Evolutionary conservation across 2,888 invertebrate genomes (phyloP).

Genomic region (Oscheius sp.): DNA sequence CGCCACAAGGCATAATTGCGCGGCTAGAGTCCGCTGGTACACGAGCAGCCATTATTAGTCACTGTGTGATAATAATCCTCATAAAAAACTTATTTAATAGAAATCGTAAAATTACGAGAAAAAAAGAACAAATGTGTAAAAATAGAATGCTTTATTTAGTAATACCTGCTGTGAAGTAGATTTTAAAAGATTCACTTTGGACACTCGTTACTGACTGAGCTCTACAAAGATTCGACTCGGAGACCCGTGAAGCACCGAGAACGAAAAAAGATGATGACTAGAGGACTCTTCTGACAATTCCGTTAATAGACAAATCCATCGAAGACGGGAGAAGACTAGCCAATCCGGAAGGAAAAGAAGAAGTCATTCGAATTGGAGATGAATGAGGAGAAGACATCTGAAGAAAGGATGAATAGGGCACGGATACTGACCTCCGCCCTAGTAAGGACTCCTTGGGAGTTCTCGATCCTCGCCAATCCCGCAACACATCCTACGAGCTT

Average conservation of each 20-base stretch:
- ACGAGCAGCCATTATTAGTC: slow-evolving; percentile 1
- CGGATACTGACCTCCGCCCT: not conserved
- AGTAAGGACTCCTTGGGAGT: slow-evolving; percentile 2
- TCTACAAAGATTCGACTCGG: slow-evolving; percentile 28
- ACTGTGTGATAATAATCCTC: too few species aligned
- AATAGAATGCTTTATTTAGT: slow-evolving; percentile 4
- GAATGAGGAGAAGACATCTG: slow-evolving; percentile 9
- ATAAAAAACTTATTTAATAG: too few species aligned
- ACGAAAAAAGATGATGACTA: slow-evolving; percentile 1
- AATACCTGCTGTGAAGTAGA: slow-evolving; percentile 8
- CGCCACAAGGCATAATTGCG: not conserved
- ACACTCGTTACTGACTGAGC: slow-evolving; percentile 28
- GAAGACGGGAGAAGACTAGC: slow-evolving; percentile 5
- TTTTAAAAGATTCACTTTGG: not conserved
- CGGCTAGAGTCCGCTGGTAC: slow-evolving; percentile 9
- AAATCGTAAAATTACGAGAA: not conserved
- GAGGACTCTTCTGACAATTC: slow-evolving; percentile 17
- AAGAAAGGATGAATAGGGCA: not conserved
- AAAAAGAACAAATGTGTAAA: not conserved
- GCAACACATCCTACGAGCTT: slow-evolving; percentile 11
- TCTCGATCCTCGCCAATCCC: slow-evolving; percentile 2
- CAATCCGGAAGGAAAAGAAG: slow-evolving; percentile 14
- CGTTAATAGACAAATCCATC: not conserved
- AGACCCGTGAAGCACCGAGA: slow-evolving; percentile 17
- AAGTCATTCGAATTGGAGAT: not conserved